Evolutionary conservation across 1,140 invertebrate genomes (phyloP), one percentile per base, ranked within the genome.

Genomic region (Trachymyrmex cornetzi): DNA sequence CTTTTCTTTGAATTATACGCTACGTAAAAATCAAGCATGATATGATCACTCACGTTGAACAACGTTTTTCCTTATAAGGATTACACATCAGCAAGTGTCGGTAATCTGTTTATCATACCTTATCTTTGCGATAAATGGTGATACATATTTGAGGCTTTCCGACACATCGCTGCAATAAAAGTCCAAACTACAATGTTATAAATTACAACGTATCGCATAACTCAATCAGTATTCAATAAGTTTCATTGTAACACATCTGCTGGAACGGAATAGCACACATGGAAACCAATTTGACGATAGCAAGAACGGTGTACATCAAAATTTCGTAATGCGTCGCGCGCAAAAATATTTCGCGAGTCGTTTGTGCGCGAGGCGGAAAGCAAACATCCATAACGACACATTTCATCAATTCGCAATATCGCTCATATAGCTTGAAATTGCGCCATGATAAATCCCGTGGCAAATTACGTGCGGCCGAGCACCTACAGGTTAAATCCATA

Each of bases 381-480:
- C 82, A 85, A 85, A 85, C 82, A 85, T 66, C 75, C 75, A 79
- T 79, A 85, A 77, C 82, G 75, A 77, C 82, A 79, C 72, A 77
- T 79, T 85, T 85, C 75, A 85, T 79, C 82, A 79, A 85, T 85
- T 79, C 82, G 82, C 82, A 77, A 79, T 85, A 85, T 79, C 82
- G 74, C 82, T 77, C 75, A 66, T 77, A 79, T 77, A 79, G 82
- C 82, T 85, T 66, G 82, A 85, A 85, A 85, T 85, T 85, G 75
- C 82, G 75, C 82, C 75, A 77, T 85, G 82, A 85, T 85, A 85
- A 85, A 85, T 85, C 82, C 82, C 82, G 75, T 79, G 82, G 82
- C 82, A 85, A 85, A 85, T 85, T 85, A 85, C 82, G 82, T 85
- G 75, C 85, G 77, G 85, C 69, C 77, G 55, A 80, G 84, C 85